phyloP scores from a whole-genome alignment of 2,113 vertebrate species.

The Protobothrops mucrosquamatus region DNA sequence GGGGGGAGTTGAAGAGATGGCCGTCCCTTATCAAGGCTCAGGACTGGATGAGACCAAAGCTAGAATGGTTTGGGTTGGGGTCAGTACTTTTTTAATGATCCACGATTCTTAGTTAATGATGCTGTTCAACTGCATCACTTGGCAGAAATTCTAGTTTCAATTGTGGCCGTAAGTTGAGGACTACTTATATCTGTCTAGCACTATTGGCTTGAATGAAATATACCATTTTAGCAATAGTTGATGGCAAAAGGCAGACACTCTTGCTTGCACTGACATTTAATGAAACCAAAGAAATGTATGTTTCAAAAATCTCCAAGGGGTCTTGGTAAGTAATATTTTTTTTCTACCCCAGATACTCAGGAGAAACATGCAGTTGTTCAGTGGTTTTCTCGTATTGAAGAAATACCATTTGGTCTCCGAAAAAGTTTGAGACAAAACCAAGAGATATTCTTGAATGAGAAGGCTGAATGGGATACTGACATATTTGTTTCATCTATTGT shows the following conservation, averaged over 20 bases:
- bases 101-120: too few species aligned
- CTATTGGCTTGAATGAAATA: background rate
- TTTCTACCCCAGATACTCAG: conserved; percentile 60
- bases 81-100: too few species aligned
- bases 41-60: too few species aligned
- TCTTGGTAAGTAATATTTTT: background rate
- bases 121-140: too few species aligned
- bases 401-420: conserved; percentile 76
- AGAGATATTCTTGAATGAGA: conserved; percentile 85
- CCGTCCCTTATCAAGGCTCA: too few species aligned
- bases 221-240: background rate
- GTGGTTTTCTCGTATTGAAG: conserved; percentile 82
- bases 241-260: background rate
- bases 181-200: background rate
- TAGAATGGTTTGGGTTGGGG: too few species aligned
- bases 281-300: background rate
- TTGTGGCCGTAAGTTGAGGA: background rate
- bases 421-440: conserved; percentile 77
- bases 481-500: conserved; percentile 83
- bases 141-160: background rate
- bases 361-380: conserved; percentile 82
- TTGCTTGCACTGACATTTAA: background rate
- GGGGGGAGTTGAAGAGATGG: too few species aligned
- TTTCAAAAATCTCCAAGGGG: background rate
- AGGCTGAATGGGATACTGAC: conserved; percentile 71